Evolutionary conservation across 2,113 vertebrate species (phyloP), one percentile per base, ranked within the genome.

Genomic region (Oryzias melastigma): DNA sequence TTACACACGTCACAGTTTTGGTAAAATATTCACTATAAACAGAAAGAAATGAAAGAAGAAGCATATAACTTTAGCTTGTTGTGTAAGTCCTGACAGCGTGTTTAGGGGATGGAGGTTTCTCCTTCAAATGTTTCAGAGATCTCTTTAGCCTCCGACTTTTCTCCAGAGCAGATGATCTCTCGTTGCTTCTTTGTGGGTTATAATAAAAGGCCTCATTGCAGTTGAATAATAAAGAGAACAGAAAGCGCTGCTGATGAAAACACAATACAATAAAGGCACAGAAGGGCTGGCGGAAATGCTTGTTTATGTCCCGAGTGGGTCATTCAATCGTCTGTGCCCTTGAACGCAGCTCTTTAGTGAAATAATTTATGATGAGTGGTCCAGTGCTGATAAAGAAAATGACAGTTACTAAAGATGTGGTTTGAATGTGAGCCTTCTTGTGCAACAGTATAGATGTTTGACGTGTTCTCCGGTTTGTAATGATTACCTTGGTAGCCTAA

Each of bases 351-450:
- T 54, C 59, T 61, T 68, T 54, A 45, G 65, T 22, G 66, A 71
- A 87, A 87, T 83, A 79, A 82, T 78, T 85, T 79, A 77, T 65
- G 53, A 59, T 79, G 81, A 85, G 80, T 77, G 42, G 55, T 40
- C 29, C 41, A 20, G 22, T 25, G 51, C 49, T 62, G 14, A 13
- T 45, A 29, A 46, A 46, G 50, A 14, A 17, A 42, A 35, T 35
- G 61, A 20, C 35, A 14, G 25, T 45, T 16, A 29, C n/a, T 14
- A 19, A 63, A 63, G 19, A 44, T 25, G 4, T 2, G 42, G 20
- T 43, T 6, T 52, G 20, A 29, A 46, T 41, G 56, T 51, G 22
- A 41, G 18, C 22, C 10, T 50, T 48, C 25, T 20, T 44, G 57
- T 58, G 40, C 8, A 35, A 4, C n/a, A 18, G 17, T 44, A 47